Evolutionary conservation across 2,888 invertebrate genomes (phyloP), one percentile per base, ranked within the genome.

Genomic region (Doris montereyensis): DNA sequence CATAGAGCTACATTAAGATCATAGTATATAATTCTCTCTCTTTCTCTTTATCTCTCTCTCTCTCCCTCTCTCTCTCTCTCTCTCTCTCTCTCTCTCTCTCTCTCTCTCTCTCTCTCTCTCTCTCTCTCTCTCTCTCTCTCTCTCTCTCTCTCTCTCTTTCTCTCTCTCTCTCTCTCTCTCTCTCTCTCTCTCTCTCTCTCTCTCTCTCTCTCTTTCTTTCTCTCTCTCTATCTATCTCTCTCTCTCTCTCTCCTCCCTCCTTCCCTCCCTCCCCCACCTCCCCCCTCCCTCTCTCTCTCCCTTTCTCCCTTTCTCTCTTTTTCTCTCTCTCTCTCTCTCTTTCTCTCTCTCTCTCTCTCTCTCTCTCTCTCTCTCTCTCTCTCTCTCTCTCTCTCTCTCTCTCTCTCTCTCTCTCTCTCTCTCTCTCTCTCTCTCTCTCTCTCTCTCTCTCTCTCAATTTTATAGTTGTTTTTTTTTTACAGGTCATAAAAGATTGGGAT

Each of bases 311-410:
- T 73, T 8, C 30, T 1, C 28, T 8, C 1, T 0, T 21, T 21
- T 21, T 10, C 8, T n/a, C 5, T 10, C 30, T 52, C 57, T 68
- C 57, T 1, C 30, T 68, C 41, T 76, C 30, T 30, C 24, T 52
- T 26, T 68, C 76, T 76, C 41, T 68, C 68, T n/a, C 30, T 65
- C 35, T 70, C 65, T 41, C 5, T 41, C 34, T 26, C 35, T 67
- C 26, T n/a, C 13, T 67, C 28, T 60, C 21, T 32, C 21, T 24
- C 2, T 21, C 5, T 62, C n/a, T 24, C 28, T 30, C 10, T 8
- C 68, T 10, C 28, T 28, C 30, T 28, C 30, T 30, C 28, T 26
- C 10, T 26, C 8, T 8, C n/a, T 26, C 26, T 26, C 30, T 28
- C n/a, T 30, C 28, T 30, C 68, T 68, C 30, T 30, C 30, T 30